Base-by-base conservation (phyloP, 2,888 invertebrate genomes). In the Cloeon dipterum region DNA sequence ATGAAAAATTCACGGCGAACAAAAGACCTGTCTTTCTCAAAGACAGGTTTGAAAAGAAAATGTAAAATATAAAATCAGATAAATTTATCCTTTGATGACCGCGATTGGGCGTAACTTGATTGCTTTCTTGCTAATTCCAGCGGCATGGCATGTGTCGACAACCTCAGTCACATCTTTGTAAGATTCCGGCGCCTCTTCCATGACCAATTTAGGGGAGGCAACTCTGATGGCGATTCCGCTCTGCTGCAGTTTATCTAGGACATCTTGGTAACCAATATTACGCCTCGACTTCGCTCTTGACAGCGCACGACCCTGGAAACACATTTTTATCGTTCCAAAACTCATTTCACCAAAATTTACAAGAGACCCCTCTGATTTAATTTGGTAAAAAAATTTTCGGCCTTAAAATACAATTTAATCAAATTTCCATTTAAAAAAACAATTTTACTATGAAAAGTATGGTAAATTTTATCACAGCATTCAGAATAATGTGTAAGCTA, bases 121-220 rank as follows among this genome's bases (percentile, higher is more conserved):
- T 49, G 86, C 75, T 55, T 96, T 98, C 54, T 88, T 85, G 51
- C 93, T 93, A 40, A 98, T 93, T 13, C 96, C 96, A 25, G 91
- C 98, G 17, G 75, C 76, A 55, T 98, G 93, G 50, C 98, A 98
- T 3, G 98, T 98, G 55, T 99, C 73, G 0, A 98, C 98, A 7
- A 98, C 98, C 62, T 99, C 98, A 1, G 93, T 96, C 0, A 98
- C 98, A 62, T 99, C 89, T 61, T 98, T 98, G 58, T 99, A 98
- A 0, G 96, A 96, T 52, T 96, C 93, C 0, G 98, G 98, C 4
- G 98, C 89, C 63, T 99, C 98, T 61, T 98, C 98, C 96, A 98
- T 98, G 1, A 98, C 94, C 41, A 98, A 61, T 59, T 99, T 99
- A 1, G 98, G 98, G 10, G 96, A 96, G 7, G 98, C 98, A 1